Evolutionary conservation across 2,113 vertebrate species (phyloP).

Genomic region (Hystrix cristata): DNA sequence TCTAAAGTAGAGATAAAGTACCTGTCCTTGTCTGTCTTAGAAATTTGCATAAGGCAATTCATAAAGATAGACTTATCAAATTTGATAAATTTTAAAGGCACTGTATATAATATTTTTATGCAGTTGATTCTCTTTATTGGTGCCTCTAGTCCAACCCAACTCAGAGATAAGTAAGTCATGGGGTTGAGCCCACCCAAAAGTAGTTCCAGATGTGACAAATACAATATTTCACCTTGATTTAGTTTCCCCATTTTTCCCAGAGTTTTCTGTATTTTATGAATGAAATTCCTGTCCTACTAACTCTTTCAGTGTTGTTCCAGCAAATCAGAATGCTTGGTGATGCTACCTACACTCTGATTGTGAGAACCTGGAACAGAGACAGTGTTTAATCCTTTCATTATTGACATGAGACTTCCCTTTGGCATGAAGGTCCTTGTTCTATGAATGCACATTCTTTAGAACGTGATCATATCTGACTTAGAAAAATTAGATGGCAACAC

Average conservation of each 20-base stretch:
- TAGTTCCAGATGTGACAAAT: background rate
- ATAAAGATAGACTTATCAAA: background rate
- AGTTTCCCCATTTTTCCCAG: background rate
- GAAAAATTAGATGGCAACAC: background rate
- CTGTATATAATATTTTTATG: background rate
- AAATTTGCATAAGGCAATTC: background rate
- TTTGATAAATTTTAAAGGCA: constrained; percentile 15
- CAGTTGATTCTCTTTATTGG: background rate
- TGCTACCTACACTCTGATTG: background rate
- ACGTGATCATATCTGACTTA: background rate
- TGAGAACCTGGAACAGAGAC: background rate
- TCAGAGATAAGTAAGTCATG: background rate
- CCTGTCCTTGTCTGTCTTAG: background rate
- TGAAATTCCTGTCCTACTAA: background rate
- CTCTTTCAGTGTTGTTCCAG: background rate
- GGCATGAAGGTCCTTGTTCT: background rate
- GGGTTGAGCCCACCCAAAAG: background rate
- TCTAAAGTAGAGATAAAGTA: constrained; percentile 5
- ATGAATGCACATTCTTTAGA: constrained; percentile 3
- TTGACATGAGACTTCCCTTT: constrained; percentile 1
- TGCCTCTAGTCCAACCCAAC: background rate
- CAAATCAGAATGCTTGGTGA: background rate
- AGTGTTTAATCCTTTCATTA: background rate
- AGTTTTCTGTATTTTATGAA: background rate
- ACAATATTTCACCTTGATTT: background rate